Evolutionary conservation across 2,797 vertebrate genomes (phyloP).

Genomic region (Sphenopsis melanotis): DNA sequence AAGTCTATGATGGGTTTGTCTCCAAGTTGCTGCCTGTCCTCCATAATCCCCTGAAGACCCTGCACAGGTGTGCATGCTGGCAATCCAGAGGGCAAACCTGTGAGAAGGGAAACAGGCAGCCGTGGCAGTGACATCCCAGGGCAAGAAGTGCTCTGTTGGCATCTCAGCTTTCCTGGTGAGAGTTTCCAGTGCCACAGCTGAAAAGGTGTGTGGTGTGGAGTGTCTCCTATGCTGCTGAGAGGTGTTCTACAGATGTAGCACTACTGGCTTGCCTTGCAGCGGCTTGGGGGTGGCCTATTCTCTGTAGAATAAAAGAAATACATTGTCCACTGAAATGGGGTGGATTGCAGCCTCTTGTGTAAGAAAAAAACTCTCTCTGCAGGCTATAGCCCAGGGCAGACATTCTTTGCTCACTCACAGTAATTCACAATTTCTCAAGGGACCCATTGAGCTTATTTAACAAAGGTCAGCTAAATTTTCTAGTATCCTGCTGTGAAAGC

Average conservation of each 20-base stretch:
- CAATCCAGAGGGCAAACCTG: background rate
- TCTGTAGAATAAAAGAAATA: background rate
- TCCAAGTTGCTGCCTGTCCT: background rate
- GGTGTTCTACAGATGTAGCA: background rate
- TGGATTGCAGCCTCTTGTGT: background rate
- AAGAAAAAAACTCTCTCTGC: background rate
- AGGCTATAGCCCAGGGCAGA: background rate
- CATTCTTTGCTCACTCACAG: background rate
- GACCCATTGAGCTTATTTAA: slow-evolving; percentile 53
- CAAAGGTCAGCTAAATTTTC: slow-evolving; percentile 62
- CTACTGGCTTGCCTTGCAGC: background rate
- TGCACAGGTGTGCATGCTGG: background rate
- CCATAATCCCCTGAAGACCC: background rate
- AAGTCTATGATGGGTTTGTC: background rate
- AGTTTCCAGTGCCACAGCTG: background rate
- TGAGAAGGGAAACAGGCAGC: background rate
- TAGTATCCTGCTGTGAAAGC: slow-evolving; percentile 50
- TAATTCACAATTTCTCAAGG: slow-evolving; percentile 32
- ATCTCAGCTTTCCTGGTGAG: background rate
- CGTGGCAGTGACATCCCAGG: background rate
- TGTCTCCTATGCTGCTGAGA: background rate
- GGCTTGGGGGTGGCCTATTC: background rate
- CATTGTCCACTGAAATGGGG: background rate
- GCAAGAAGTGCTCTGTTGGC: background rate
- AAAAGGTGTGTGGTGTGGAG: background rate